Evolutionary conservation across 2,113 vertebrate species (phyloP).

Genomic region (Guaruba guarouba): DNA sequence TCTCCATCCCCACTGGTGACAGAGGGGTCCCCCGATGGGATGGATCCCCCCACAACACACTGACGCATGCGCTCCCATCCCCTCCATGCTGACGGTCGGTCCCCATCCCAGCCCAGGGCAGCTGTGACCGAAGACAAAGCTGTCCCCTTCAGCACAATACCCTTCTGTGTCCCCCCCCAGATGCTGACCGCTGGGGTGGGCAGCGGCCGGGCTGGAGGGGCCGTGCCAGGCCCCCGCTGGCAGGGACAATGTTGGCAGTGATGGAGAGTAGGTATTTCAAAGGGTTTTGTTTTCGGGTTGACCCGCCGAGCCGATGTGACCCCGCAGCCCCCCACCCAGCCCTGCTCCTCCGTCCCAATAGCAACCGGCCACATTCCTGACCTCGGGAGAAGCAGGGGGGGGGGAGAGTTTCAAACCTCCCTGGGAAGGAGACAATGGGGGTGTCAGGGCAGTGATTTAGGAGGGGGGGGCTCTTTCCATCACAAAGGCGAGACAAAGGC

Average conservation of each 20-base stretch:
- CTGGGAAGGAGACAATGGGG: conserved; percentile 75
- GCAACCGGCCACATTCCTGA: conserved; percentile 82
- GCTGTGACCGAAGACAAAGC: conserved; percentile 81
- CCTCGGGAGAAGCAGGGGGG: conserved; percentile 52
- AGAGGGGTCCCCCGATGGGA: background rate
- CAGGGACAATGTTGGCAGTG: conserved; percentile 84
- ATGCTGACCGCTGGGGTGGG: conserved; percentile 75
- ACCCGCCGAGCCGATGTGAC: conserved; percentile 72
- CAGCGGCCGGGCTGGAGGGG: conserved; percentile 76
- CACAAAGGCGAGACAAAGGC: conserved; percentile 79
- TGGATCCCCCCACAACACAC: background rate
- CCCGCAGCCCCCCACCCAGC: conserved; percentile 74
- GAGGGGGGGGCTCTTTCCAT: conserved; percentile 76
- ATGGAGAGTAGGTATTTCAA: conserved; percentile 84
- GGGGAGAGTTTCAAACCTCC: conserved; percentile 76
- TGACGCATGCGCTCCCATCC: conserved; percentile 51
- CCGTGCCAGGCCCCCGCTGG: conserved; percentile 83
- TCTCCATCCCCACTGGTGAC: rapidly evolving
- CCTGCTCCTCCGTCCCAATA: conserved; percentile 69
- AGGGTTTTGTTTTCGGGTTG: conserved; percentile 80
- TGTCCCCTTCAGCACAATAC: conserved; percentile 73
- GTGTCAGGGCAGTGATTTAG: conserved; percentile 82
- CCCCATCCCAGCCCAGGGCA: conserved; percentile 72
- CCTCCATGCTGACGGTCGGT: conserved; percentile 42
- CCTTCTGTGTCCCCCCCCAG: conserved; percentile 77